Evolutionary conservation across 2,113 vertebrate genomes (phyloP), one percentile per base, ranked within the genome.

Genomic region (Xenotilapia longispinis): DNA sequence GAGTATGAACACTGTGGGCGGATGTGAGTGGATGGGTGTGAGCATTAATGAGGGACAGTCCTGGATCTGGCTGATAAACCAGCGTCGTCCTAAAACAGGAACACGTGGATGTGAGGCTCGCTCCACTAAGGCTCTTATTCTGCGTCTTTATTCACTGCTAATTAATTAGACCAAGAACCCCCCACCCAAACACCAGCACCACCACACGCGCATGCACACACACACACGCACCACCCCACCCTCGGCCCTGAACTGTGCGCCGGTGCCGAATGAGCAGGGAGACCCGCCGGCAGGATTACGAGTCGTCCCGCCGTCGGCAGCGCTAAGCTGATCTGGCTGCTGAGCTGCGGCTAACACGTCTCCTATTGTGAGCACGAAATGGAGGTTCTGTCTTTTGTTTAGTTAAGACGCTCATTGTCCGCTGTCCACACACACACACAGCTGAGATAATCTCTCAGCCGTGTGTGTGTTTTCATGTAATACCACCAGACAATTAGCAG

Each of bases 21-120:
- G 31, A 53, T 55, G 47, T 26, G 58, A 21, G 15, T 17, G 12
- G 60, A 36, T 38, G 33, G 10, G 60, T 38, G 33, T 65, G 60
- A 45, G 53, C 6, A 8, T 75, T 87, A 82, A 87, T 75, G 63
- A 87, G 79, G 63, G 90, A 84, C 91, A 92, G 94, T 95, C 89
- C 95, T 96, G 95, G 91, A 94, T 94, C 85, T 85, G 31, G 73
- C 93, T 92, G 96, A 96, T 96, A 95, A 96, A 96, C 91, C 26
- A 17, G 4, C n/a, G 1, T 84, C 33, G 11, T 57, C 80, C 26
- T 26, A 23, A 85, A 83, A 65, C 2, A 23, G 53, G 51, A 19
- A 78, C 85, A 68, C 58, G 26, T 88, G 45, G 80, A 84, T 75
- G 14, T 28, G 23, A 47, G 26, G 42, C 26, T 45, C 9, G 8